A percentile compares a stretch with the other conserved stretches of the same genome.
Conservation (phyloP, 2,113 vertebrate species). For the Zapus hudsonius region DNA sequence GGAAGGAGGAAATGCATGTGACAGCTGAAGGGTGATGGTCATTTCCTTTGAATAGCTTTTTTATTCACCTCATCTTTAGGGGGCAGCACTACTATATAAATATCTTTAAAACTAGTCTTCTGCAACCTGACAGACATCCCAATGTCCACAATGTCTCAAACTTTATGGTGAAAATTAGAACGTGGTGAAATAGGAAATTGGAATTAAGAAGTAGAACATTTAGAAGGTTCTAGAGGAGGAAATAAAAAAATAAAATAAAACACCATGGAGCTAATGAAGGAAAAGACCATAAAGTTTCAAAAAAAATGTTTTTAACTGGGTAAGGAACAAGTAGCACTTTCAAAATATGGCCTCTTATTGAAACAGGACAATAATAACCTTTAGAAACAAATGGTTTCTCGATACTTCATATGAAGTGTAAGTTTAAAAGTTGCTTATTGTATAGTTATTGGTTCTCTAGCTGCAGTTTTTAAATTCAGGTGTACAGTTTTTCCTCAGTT, state of each 20-base stretch:
- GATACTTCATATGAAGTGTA: slow-evolving; percentile 27
- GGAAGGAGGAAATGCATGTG: slow-evolving; percentile 35
- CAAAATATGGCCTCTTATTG: slow-evolving; percentile 23
- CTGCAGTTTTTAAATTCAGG: slow-evolving; percentile 48
- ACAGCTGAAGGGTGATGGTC: slow-evolving; percentile 25
- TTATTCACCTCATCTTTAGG: slow-evolving; percentile 78
- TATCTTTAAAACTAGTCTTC: slow-evolving; percentile 60
- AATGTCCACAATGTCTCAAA: slow-evolving; percentile 50
- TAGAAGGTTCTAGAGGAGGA: not conserved
- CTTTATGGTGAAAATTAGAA: slow-evolving; percentile 53
- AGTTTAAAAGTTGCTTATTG: slow-evolving; percentile 39
- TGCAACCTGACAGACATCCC: slow-evolving; percentile 59
- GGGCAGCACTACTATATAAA: slow-evolving; percentile 78
- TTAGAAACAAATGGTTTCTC: slow-evolving; percentile 50
- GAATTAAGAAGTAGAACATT: slow-evolving; percentile 58
- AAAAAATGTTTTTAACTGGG: not conserved
- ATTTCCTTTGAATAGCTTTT: slow-evolving; percentile 65
- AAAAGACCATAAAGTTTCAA: slow-evolving; percentile 18
- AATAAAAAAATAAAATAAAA: slow-evolving; percentile 57
- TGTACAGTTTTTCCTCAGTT: slow-evolving; percentile 46
- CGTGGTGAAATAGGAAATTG: slow-evolving; percentile 46
- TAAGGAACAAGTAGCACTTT: slow-evolving; percentile 34
- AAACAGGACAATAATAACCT: slow-evolving; percentile 39
- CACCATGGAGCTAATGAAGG: slow-evolving; percentile 12
- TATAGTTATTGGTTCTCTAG: slow-evolving; percentile 22